Evolutionary conservation across 2,797 vertebrate species (phyloP).

Genomic region (Hippopotamyrus pictus): DNA sequence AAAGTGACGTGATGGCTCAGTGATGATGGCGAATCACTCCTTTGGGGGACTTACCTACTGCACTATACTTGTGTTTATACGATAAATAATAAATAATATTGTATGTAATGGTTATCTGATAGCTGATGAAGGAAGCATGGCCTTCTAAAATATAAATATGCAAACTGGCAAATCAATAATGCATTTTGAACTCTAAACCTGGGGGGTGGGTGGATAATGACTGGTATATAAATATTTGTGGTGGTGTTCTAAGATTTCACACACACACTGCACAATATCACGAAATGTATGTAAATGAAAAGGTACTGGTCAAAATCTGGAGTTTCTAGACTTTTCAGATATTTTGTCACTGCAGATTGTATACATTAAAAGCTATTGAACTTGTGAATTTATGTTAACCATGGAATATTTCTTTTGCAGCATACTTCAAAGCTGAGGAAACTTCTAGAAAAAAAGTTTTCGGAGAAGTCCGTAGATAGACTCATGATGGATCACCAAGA

Average conservation of each 20-base stretch:
- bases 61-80: neutral
- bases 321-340: neutral
- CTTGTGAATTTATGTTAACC: neutral
- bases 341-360: neutral
- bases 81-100: neutral
- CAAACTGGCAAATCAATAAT: neutral
- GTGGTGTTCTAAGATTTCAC: neutral
- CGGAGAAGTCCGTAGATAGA: neutral
- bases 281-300: neutral
- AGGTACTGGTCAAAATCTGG: neutral
- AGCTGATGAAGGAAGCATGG: neutral
- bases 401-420: neutral
- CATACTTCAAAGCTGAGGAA: neutral
- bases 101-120: neutral
- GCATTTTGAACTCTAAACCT: neutral
- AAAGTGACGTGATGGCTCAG: neutral
- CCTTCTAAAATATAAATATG: neutral
- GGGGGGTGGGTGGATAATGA: neutral
- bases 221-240: neutral
- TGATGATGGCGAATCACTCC: neutral
- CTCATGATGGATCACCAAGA: neutral
- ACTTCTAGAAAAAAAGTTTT: neutral
- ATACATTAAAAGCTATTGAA: neutral
- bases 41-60: neutral
- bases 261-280: neutral